Base-by-base conservation (phyloP, 2,797 vertebrate species). In the Apogon talboti region DNA sequence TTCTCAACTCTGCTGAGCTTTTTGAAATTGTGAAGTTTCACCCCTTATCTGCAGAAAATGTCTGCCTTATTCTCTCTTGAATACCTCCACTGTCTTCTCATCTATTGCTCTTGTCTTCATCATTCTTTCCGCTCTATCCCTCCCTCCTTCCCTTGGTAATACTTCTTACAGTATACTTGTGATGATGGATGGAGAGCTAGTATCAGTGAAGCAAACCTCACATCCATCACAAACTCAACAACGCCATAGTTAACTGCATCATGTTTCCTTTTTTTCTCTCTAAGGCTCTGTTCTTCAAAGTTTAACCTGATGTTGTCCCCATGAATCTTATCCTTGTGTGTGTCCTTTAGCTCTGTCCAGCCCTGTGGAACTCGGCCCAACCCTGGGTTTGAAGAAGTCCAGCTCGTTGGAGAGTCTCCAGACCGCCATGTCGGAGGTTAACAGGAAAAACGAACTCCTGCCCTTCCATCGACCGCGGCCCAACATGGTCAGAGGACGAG, bases 341-440 rank as follows among this genome's bases (percentile, higher is more conserved):
- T 15, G 18, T 19, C 16, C 45, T 11, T 1, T 76, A 87, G 84
- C 18, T 41, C 64, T 67, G 4, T 74, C 65, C 4, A n/a, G 71
- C 15, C 88, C 90, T 6, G 90, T 90, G 40, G 96, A 96, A 75
- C 93, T 98, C 0, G 98, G 97, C 38, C 98, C 97, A 6, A 96
- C 95, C 10, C 91, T 99, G 38, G 97, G 96, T 19, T 67, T 99
- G 69, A 98, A 99, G 83, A 99, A 97, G 89, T 99, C 97, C 80
- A 99, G 96, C 44, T 99, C 97, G 1, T 81, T 99, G 76, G 97
- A 99, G 92, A 99, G 96, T 79, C 93, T 99, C 38, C 97, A 99
- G 91, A 99, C 96, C 0, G 96, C 97, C 4, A 94, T 99, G 76
- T 94, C 95, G 0, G 96, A 98, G 87, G 96, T 98, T 30, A 91